Conservation (phyloP, 1,140 invertebrate species). For the Drosophila sucinea region DNA sequence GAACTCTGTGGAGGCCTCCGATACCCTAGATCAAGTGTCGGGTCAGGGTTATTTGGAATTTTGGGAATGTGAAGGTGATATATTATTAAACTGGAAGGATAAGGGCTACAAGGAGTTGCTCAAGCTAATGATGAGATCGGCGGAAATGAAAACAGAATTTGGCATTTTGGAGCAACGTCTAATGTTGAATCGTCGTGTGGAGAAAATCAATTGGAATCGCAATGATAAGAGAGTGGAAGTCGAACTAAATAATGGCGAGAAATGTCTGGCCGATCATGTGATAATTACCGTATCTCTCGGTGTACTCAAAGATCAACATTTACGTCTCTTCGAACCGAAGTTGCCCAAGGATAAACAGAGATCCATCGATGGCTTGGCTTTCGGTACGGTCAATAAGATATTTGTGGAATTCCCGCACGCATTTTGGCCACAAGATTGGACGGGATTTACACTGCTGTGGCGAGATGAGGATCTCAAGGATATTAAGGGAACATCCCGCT, state of each 20-base stretch:
- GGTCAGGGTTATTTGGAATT: constrained; percentile 85
- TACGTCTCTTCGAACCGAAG: constrained; percentile 86
- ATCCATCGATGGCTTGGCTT: constrained; percentile 87
- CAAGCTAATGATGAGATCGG: constrained; percentile 85
- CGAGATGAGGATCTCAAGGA: constrained; percentile 84
- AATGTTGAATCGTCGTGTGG: constrained; percentile 84
- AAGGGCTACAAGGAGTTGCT: constrained; percentile 86
- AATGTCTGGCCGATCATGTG: constrained; percentile 86
- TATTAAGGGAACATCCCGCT: constrained; percentile 84
- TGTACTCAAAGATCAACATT: constrained; percentile 86
- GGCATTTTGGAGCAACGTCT: constrained; percentile 82
- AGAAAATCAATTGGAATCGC: constrained; percentile 83
- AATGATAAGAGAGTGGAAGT: constrained; percentile 82
- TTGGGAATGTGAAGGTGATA: constrained; percentile 86
- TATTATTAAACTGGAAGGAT: constrained; percentile 86
- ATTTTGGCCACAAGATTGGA: constrained; percentile 87
- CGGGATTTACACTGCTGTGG: constrained; percentile 85
- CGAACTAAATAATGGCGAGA: constrained; percentile 86
- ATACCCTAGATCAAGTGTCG: constrained; percentile 86
- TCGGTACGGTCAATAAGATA: constrained; percentile 91
- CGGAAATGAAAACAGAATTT: constrained; percentile 70
- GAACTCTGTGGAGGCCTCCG: constrained; percentile 85
- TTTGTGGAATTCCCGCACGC: constrained; percentile 87
- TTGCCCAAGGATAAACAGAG: constrained; percentile 86
- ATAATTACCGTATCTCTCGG: constrained; percentile 88